These are phyloP conservation scores for Turritopsis rubra DNA, from an alignment of 30 jellyfish, hydroid and myxozoan species.

Conservation along the genomic window DNA sequence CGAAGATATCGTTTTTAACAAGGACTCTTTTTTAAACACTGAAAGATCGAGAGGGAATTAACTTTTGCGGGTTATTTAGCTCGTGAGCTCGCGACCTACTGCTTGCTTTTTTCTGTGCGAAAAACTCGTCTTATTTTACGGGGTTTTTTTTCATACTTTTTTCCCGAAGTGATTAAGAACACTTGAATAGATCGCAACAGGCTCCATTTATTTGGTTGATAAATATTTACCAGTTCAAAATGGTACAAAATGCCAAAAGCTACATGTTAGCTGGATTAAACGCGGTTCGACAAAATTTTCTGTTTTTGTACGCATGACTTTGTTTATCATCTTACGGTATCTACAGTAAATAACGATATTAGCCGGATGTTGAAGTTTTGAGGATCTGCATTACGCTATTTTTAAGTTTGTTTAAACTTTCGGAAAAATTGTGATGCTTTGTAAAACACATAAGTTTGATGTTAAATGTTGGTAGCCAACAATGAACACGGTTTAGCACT, in stretches of 20 bases:
- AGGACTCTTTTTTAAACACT: no score
- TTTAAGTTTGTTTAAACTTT: neutral
- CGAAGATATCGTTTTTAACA: no score
- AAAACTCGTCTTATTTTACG: neutral
- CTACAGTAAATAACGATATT: neutral
- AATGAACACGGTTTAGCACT: no score
- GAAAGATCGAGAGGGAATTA: no score
- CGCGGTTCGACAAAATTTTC: neutral
- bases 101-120: neutral
- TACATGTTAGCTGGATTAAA: neutral
- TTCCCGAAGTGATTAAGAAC: neutral
- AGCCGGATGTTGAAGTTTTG: neutral
- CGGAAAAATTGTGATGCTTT: neutral
- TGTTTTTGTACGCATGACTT: neutral
- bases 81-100: neutral
- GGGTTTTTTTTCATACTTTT: no score
- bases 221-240: neutral
- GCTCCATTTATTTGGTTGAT: neutral
- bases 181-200: neutral
- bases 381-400: neutral
- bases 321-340: neutral
- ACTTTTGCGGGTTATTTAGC: no score
- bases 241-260: neutral
- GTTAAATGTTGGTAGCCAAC: no score
- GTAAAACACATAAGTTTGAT: no score